Percentiles rank a stretch among this genome's conserved stretches.
Evolutionary conservation across 2,888 invertebrate species (phyloP).

Genomic region (Dioctria rufipes): DNA sequence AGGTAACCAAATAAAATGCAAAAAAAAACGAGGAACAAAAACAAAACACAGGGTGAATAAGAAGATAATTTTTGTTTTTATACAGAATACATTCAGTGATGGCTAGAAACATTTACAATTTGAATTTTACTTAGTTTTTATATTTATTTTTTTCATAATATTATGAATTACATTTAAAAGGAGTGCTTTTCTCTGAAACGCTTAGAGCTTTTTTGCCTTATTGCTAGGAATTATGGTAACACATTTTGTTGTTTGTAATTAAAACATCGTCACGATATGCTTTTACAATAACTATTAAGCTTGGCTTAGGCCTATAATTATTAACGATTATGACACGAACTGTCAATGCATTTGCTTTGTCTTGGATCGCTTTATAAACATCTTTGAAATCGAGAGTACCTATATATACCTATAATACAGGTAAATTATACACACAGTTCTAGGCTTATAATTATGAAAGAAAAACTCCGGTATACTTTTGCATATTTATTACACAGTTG

Average conservation of each 20-base stretch:
- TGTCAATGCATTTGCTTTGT: constrained; percentile 50
- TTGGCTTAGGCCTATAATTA: constrained; percentile 39
- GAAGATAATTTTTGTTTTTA: background rate
- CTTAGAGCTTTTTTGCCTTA: constrained; percentile 47
- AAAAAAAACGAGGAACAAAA: background rate
- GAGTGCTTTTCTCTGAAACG: constrained; percentile 23
- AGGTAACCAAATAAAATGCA: background rate
- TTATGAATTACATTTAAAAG: constrained; percentile 37
- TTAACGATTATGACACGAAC: constrained; percentile 50
- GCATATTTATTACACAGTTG: constrained; percentile 32
- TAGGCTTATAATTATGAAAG: background rate
- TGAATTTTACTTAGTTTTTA: background rate
- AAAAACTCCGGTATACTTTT: constrained; percentile 12
- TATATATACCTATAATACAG: no score
- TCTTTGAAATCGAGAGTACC: constrained; percentile 41
- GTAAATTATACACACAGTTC: constrained; percentile 13
- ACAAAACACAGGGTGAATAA: background rate
- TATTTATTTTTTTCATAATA: background rate
- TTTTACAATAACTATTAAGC: constrained; percentile 36
- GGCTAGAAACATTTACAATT: constrained; percentile 33
- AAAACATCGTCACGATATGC: constrained; percentile 41
- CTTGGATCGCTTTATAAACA: constrained; percentile 38
- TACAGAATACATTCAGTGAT: constrained; percentile 34
- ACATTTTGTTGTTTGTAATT: constrained; percentile 13
- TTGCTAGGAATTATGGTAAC: constrained; percentile 52